Conservation (phyloP, 53 echinoderm and acorn worm species). For the Holothuria leucospilota region DNA sequence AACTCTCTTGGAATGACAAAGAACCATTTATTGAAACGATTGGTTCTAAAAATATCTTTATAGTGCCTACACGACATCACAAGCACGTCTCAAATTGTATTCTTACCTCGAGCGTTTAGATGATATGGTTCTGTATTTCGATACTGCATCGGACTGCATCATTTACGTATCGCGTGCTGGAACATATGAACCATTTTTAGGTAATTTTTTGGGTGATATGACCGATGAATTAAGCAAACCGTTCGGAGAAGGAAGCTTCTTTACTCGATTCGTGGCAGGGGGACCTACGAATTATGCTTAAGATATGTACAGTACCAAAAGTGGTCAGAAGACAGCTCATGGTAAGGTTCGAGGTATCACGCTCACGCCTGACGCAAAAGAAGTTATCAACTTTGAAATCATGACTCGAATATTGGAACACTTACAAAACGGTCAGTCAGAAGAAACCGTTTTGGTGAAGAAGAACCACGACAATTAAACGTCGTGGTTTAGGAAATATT, state of each 20-base stretch:
- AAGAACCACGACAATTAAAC: too few species aligned
- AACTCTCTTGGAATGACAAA: background rate
- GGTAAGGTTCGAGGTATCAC: slow-evolving; percentile 27
- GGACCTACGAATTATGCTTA: slow-evolving; percentile 64
- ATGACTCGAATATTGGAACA: too few species aligned
- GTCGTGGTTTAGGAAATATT: too few species aligned
- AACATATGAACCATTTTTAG: slow-evolving; percentile 20
- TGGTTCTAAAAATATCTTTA: too few species aligned
- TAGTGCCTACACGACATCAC: background rate
- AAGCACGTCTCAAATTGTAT: slow-evolving; percentile 16
- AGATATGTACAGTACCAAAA: slow-evolving; percentile 35
- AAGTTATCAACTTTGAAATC: too few species aligned
- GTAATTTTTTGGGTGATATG: too few species aligned
- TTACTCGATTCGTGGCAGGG: slow-evolving; percentile 24
- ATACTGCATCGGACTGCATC: slow-evolving; percentile 36
- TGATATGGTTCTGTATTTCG: slow-evolving; percentile 33
- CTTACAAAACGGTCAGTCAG: too few species aligned
- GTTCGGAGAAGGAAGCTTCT: slow-evolving; percentile 38
- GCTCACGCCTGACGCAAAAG: background rate
- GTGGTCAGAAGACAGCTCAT: background rate
- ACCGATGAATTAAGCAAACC: slow-evolving; percentile 58
- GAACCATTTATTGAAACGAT: background rate
- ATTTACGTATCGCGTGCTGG: slow-evolving; percentile 34
- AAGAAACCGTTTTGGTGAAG: too few species aligned
- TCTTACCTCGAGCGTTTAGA: background rate